These are phyloP conservation scores for Trichomalopsis sarcophagae DNA, from an alignment of 1,140 invertebrate species.

Conservation along the genomic window DNA sequence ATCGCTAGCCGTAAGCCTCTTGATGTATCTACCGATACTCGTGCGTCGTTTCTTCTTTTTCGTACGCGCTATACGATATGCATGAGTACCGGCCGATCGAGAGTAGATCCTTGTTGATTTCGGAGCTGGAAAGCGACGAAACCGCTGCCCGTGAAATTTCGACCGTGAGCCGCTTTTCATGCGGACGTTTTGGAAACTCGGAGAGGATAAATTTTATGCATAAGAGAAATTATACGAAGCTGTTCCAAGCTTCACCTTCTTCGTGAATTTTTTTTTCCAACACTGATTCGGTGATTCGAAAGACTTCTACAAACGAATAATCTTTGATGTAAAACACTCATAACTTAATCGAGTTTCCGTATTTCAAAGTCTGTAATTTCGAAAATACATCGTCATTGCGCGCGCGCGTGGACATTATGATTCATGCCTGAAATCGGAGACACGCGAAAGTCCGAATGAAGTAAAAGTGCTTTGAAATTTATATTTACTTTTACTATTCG, in stretches of 20 bases:
- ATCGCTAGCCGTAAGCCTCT: background rate
- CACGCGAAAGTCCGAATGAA: background rate
- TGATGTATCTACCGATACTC: background rate
- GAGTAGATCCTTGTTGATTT: background rate
- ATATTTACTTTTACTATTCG: background rate
- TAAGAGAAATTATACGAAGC: background rate
- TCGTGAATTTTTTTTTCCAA: too few species aligned
- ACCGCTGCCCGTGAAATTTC: background rate
- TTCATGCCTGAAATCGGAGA: background rate
- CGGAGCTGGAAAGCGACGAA: background rate
- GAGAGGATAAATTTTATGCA: background rate
- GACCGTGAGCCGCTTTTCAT: background rate
- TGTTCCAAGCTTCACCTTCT: too few species aligned
- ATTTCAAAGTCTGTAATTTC: background rate
- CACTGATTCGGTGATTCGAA: too few species aligned
- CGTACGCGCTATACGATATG: background rate
- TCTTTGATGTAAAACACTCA: background rate
- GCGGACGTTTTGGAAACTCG: background rate
- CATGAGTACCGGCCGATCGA: background rate
- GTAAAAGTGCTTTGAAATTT: background rate
- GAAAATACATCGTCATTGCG: background rate
- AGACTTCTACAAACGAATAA: too few species aligned
- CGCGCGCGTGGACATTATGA: background rate
- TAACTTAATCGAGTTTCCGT: background rate
- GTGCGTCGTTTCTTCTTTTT: background rate